Evolutionary conservation across 2,888 invertebrate species (phyloP).

Genomic region (Rhingia campestris): DNA sequence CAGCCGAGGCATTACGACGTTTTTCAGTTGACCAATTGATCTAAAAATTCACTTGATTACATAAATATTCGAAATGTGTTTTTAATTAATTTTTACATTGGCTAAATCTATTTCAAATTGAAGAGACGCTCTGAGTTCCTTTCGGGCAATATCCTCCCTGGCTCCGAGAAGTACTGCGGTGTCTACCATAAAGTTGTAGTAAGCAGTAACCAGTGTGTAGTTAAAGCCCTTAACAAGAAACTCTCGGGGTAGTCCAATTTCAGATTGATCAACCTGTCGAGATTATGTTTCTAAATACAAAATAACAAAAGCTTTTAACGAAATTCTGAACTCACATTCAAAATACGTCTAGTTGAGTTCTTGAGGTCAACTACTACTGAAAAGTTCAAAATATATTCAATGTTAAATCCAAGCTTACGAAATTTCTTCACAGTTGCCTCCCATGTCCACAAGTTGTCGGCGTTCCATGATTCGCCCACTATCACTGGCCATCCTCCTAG

Average conservation of each 20-base stretch:
- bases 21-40: slow-evolving; percentile 94
- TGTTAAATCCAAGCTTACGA: slow-evolving; percentile 91
- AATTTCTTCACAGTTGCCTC: slow-evolving; percentile 91
- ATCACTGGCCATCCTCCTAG: slow-evolving; percentile 98
- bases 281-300: slow-evolving; percentile 28
- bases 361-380: slow-evolving; percentile 94
- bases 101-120: slow-evolving; percentile 95
- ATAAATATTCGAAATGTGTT: neutral
- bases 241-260: slow-evolving; percentile 92
- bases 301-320: neutral
- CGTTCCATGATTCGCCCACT: slow-evolving; percentile 89
- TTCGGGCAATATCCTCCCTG: slow-evolving; percentile 86
- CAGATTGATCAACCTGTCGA: slow-evolving; percentile 92
- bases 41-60: slow-evolving; percentile 82
- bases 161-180: slow-evolving; percentile 94
- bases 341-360: slow-evolving; percentile 92
- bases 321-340: slow-evolving; percentile 87
- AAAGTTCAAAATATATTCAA: slow-evolving; percentile 95
- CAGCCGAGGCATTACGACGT: slow-evolving; percentile 92
- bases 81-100: slow-evolving; percentile 87
- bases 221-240: slow-evolving; percentile 92
- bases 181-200: slow-evolving; percentile 93
- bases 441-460: slow-evolving; percentile 88
- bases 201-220: slow-evolving; percentile 93
- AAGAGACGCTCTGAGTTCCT: slow-evolving; percentile 90